Evolutionary conservation across 2,797 vertebrate species (phyloP).

Genomic region (Rhabdomys pumilio): DNA sequence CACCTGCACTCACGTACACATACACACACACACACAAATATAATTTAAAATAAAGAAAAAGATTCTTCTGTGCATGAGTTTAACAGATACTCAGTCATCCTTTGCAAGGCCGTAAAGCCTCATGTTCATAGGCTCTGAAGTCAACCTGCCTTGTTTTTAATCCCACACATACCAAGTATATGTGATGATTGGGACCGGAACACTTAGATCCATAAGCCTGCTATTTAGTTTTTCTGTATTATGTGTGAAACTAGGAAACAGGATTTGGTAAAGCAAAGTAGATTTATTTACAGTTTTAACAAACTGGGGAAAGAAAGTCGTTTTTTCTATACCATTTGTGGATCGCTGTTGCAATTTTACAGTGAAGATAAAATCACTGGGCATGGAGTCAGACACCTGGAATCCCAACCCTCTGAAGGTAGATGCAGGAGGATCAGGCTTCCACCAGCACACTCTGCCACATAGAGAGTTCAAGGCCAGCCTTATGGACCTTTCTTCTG

Average conservation of each 20-base stretch:
- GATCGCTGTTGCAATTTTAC: background rate
- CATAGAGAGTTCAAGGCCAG: background rate
- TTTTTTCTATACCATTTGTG: background rate
- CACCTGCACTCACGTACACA: background rate
- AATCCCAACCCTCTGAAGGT: background rate
- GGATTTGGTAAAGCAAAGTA: background rate
- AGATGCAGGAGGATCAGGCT: background rate
- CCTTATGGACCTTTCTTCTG: background rate
- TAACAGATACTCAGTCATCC: background rate
- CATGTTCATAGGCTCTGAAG: background rate
- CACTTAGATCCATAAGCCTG: background rate
- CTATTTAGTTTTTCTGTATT: background rate
- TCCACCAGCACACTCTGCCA: background rate
- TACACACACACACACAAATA: background rate
- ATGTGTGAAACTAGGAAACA: background rate
- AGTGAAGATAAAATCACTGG: background rate
- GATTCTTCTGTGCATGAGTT: background rate
- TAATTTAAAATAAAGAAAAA: background rate
- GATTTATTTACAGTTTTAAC: background rate
- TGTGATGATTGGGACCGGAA: background rate
- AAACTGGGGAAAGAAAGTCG: background rate
- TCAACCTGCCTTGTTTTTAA: conserved; percentile 29
- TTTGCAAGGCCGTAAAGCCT: background rate
- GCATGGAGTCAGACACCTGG: background rate
- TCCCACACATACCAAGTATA: background rate